Percentiles rank a stretch among this genome's conserved stretches.
phyloP scores from a whole-genome alignment of 2,113 vertebrate species.

The Eupsittula cactorum region DNA sequence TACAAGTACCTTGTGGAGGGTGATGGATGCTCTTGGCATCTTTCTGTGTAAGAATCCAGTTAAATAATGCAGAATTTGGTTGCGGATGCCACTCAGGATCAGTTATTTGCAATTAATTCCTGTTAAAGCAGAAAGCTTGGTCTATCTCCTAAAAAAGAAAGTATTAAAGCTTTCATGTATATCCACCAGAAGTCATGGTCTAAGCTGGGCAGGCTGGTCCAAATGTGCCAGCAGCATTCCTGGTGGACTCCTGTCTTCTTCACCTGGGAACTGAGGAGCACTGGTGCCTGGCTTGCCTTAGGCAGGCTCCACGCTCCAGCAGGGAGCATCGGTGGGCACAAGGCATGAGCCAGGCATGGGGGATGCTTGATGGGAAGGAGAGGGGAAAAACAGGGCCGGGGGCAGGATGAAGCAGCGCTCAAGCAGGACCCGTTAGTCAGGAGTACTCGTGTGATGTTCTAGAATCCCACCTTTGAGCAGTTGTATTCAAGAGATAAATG shows the following conservation, averaged over 20 bases:
- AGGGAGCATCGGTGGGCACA: background rate
- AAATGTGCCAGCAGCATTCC: background rate
- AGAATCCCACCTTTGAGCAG: constrained; percentile 44
- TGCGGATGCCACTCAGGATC: background rate
- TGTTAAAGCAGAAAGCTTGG: background rate
- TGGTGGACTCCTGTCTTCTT: background rate
- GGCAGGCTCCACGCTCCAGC: background rate
- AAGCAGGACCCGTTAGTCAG: background rate
- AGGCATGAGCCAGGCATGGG: background rate
- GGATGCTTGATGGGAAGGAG: background rate
- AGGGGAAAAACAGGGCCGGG: accelerated
- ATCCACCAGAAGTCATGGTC: background rate
- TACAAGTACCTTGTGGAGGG: accelerated
- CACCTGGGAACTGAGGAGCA: background rate
- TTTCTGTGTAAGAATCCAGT: background rate
- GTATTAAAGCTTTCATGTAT: background rate
- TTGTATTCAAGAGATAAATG: constrained; percentile 71
- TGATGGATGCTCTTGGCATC: background rate
- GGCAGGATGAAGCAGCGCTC: background rate
- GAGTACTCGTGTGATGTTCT: background rate
- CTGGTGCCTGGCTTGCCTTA: background rate
- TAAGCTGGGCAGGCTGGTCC: background rate
- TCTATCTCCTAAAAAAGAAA: background rate
- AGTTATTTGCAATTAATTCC: background rate
- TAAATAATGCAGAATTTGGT: background rate